Evolutionary conservation across 2,797 vertebrate species (phyloP).

Genomic region (Danio albolineatus): DNA sequence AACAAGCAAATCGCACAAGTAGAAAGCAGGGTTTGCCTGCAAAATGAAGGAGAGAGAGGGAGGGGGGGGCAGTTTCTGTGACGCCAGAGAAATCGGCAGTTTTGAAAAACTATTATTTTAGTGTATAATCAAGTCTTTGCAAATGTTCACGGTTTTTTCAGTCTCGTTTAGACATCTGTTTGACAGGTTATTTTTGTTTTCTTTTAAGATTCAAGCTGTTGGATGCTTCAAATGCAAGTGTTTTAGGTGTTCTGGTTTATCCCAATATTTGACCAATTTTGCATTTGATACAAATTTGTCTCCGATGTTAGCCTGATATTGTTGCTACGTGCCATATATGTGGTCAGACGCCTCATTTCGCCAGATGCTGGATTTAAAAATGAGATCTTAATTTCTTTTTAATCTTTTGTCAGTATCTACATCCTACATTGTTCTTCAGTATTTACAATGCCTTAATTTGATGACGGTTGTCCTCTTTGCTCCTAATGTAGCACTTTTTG

Average conservation of each 20-base stretch:
- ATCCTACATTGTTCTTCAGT: slow-evolving; percentile 48
- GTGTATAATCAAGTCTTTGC: slow-evolving; percentile 88
- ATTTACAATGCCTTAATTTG: slow-evolving; percentile 74
- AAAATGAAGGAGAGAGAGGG: slow-evolving; percentile 32
- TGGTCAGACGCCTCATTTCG: slow-evolving; percentile 51
- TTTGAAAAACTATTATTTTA: slow-evolving; percentile 72
- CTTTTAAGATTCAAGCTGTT: slow-evolving; percentile 76
- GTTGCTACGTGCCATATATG: slow-evolving; percentile 71
- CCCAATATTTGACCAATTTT: slow-evolving; percentile 82
- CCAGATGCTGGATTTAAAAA: slow-evolving; percentile 55
- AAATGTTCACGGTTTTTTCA: slow-evolving; percentile 84
- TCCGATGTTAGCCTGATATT: slow-evolving; percentile 63
- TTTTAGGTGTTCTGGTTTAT: slow-evolving; percentile 83
- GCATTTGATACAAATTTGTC: slow-evolving; percentile 76
- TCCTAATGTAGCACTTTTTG: slow-evolving; percentile 73
- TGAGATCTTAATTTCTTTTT: slow-evolving; percentile 17
- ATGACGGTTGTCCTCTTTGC: slow-evolving; percentile 56
- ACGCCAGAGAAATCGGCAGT: slow-evolving; percentile 65
- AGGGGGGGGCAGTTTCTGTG: slow-evolving; percentile 59
- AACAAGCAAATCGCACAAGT: slow-evolving; percentile 99
- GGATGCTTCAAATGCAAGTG: slow-evolving; percentile 83
- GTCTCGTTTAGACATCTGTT: slow-evolving; percentile 87
- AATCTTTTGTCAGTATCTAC: neutral
- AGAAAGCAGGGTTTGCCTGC: slow-evolving; percentile 72
- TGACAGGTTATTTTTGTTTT: slow-evolving; percentile 76